Base-by-base conservation (phyloP, 2,888 invertebrate genomes). In the Chydorus sphaericus region DNA sequence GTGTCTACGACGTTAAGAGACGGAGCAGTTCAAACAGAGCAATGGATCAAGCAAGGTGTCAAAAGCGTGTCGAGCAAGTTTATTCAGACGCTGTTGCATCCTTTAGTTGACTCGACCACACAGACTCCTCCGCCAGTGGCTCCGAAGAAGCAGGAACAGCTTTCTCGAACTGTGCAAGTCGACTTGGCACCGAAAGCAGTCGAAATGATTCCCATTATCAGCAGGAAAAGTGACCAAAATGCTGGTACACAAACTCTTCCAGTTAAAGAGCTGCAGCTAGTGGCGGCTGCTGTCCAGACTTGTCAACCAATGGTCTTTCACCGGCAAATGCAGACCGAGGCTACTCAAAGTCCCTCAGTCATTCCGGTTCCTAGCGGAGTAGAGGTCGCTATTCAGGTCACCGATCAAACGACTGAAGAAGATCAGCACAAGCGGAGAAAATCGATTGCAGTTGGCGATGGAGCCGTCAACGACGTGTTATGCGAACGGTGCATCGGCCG, bases 371-470 rank as follows among this genome's bases (percentile, higher is more conserved):
- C 44, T 10, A 23, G 20, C 7, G 20, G 20, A 14, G 28, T 26
- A 44, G 26, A 23, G 44, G 28, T 44, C 18, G 44, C 28, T 16
- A 26, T 44, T 11, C 44, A 44, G 26, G 26, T 23, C 44, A 23
- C 23, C 23, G 44, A 26, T 4, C 44, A 44, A 23, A 44, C 44
- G 23, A 28, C 23, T 26, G 26, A 28, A 5, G 44, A 44, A 44
- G 39, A 39, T 39, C 44, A n/a, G 11, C 20, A 20, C 2, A 23
- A 44, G 28, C 44, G 28, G 28, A 44, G 26, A 23, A 44, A 44
- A 28, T 57, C 58, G 10, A 57, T 75, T 48, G 79, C 74, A 53
- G 69, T 71, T 57, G 77, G 77, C 3, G 73, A 75, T 39, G 70
- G 75, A 61, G 72, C 69, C 8, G 66, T 73, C n/a, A 68, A 67